phyloP scores from a whole-genome alignment of 2,888 invertebrate species.

The Ochlodes sylvanus region DNA sequence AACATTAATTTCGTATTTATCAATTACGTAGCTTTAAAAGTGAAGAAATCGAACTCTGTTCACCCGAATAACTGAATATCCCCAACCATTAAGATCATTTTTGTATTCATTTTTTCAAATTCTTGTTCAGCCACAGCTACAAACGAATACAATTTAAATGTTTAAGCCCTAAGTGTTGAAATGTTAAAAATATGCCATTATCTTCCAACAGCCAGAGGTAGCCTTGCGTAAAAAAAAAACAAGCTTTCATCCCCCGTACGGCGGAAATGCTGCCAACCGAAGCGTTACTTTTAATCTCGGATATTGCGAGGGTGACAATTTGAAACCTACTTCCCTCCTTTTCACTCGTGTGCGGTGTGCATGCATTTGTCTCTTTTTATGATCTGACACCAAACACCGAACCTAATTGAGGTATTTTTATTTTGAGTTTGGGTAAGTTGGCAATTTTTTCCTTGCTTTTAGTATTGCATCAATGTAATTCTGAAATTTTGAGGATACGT shows the following conservation, averaged over 20 bases:
- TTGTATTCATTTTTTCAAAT: too few species aligned
- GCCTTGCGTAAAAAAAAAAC: slow-evolving; percentile 44
- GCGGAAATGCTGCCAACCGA: slow-evolving; percentile 70
- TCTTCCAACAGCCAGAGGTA: slow-evolving; percentile 32
- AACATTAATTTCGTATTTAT: too few species aligned
- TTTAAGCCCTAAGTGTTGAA: slow-evolving; percentile 17
- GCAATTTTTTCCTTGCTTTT: neutral
- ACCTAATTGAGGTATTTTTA: slow-evolving; percentile 14
- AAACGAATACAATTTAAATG: neutral
- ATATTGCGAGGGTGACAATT: slow-evolving; percentile 79
- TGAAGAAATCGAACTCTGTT: too few species aligned
- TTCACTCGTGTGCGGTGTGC: slow-evolving; percentile 39
- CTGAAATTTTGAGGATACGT: neutral
- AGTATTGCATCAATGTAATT: neutral
- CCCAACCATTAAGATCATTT: too few species aligned
- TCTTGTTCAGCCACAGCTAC: neutral
- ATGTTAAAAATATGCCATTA: slow-evolving; percentile 23
- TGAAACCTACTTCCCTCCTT: slow-evolving; percentile 57
- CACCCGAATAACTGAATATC: too few species aligned
- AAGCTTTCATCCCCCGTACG: slow-evolving; percentile 51
- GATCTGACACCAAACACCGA: slow-evolving; percentile 7
- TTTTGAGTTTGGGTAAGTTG: slow-evolving; percentile 3
- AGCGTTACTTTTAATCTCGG: slow-evolving; percentile 82
- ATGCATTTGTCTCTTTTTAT: neutral
- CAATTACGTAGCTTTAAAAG: too few species aligned